Evolutionary conservation across 2,113 vertebrate species (phyloP).

Genomic region (Herpailurus yagouaroundi): DNA sequence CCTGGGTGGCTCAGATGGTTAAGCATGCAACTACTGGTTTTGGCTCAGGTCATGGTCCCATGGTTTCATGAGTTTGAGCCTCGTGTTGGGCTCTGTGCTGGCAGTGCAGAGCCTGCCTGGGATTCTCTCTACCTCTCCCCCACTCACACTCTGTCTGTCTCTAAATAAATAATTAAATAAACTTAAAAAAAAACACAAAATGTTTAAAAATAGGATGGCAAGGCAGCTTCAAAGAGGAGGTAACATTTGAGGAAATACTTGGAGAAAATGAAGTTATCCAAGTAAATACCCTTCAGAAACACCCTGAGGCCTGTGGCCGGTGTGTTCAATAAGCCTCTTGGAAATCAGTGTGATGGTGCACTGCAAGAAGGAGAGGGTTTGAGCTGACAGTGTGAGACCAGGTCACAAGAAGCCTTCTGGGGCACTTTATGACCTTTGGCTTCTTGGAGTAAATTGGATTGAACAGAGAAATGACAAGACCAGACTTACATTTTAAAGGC

Average conservation of each 20-base stretch:
- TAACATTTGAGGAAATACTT: background rate
- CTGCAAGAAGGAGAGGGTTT: fast-evolving
- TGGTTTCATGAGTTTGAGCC: no score
- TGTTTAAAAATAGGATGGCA: no score
- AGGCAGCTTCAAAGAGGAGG: background rate
- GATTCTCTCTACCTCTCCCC: no score
- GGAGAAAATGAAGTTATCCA: background rate
- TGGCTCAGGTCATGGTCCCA: no score
- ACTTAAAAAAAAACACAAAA: no score
- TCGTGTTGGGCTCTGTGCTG: no score
- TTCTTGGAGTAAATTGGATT: background rate
- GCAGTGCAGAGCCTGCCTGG: no score
- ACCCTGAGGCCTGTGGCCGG: background rate
- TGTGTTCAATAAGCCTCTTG: background rate
- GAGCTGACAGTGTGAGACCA: background rate
- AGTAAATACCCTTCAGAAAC: background rate
- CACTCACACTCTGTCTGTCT: no score
- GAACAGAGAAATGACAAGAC: background rate
- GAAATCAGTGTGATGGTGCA: background rate
- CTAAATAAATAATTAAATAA: no score
- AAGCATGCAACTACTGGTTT: no score
- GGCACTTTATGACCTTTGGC: background rate
- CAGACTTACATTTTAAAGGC: background rate
- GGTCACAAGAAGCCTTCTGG: background rate
- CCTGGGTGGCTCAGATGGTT: no score